Base-by-base conservation (phyloP, 23 tunicate genomes). In the Corella eumyota region DNA sequence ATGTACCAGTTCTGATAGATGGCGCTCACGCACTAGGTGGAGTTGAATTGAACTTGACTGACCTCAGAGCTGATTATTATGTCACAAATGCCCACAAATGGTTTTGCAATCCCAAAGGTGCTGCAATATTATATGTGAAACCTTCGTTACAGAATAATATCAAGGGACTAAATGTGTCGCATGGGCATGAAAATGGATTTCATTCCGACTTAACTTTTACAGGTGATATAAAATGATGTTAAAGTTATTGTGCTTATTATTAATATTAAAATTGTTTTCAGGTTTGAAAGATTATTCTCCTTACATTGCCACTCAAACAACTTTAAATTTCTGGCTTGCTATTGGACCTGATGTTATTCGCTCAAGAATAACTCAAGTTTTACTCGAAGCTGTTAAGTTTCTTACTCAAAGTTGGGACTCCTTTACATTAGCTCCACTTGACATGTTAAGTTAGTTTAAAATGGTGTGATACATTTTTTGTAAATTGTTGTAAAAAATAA, bases 11-110 rank as follows among this genome's bases (percentile, higher is more conserved):
- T 32, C 66, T 86, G 17, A 46, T 86, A 19, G 95, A 86, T 69
- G 95, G 95, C 25, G 95, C 95, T 7, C 95, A 86, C 72, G 85
- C 79, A 30, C 62, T 86, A 9, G 95, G 95, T 4, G 56, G 73
- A 11, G 15, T 86, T 3, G 27, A 56, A 24, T 60, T 86, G 4
- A 56, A 86, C 60, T 57, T 86, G 0, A 26, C 50, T 6, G 73
- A 65, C 0, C 29, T 86, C n/a, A 75, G 66, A 0, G 78, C 74
- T 30, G 95, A 86, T 45, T 86, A 74, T 60, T 86, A 86, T 66
- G 73, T 71, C 2, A 30, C 77, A 0, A 86, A 86, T 58, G 56
- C 67, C 45, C 95, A 86, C 49, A 86, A 86, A 51, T 86, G 95
- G 95, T 77, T 86, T 44, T 86, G 95, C 66, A 67, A 80, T 2